Percentiles rank a stretch among this genome's conserved stretches.
These are phyloP conservation scores for Neuroterus valhalla DNA, from an alignment of 1,140 invertebrate species.

Conservation along the genomic window DNA sequence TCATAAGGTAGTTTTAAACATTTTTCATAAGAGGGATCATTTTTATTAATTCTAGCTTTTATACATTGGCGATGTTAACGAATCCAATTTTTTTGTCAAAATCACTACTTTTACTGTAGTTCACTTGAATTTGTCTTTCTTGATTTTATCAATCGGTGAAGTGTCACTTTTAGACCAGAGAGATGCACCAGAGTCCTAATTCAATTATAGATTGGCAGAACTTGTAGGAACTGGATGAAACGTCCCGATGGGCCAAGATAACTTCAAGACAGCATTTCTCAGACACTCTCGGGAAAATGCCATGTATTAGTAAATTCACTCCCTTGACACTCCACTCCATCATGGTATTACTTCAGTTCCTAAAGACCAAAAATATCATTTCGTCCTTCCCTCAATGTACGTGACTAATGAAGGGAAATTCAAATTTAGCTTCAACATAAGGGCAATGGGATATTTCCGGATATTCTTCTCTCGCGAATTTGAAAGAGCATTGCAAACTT, in stretches of 20 bases:
- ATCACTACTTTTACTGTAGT: too few relatives aligned
- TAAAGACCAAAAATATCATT: slow-evolving; percentile 38
- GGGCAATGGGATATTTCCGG: too few relatives aligned
- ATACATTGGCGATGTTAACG: too few relatives aligned
- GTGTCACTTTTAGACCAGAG: neutral
- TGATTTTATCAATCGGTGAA: neutral
- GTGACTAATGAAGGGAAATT: neutral
- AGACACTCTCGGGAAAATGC: slow-evolving; percentile 38
- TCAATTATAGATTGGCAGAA: slow-evolving; percentile 58
- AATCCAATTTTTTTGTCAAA: too few relatives aligned
- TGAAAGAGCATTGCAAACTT: too few relatives aligned
- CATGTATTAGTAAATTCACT: slow-evolving; percentile 49
- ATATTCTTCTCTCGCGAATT: too few relatives aligned
- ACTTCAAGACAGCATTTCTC: slow-evolving; percentile 54
- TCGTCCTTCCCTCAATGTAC: neutral
- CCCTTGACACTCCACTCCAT: slow-evolving; percentile 50
- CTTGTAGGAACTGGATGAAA: slow-evolving; percentile 40
- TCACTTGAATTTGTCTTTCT: neutral
- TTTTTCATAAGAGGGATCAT: too few relatives aligned
- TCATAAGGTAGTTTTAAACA: too few relatives aligned
- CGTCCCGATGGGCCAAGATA: slow-evolving; percentile 47
- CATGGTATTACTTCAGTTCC: slow-evolving; percentile 51
- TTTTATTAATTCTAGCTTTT: too few relatives aligned
- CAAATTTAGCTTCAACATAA: neutral
- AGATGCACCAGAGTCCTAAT: slow-evolving; percentile 35